Conservation (phyloP, 2,888 invertebrate genomes). For the Dorcus hopei region DNA sequence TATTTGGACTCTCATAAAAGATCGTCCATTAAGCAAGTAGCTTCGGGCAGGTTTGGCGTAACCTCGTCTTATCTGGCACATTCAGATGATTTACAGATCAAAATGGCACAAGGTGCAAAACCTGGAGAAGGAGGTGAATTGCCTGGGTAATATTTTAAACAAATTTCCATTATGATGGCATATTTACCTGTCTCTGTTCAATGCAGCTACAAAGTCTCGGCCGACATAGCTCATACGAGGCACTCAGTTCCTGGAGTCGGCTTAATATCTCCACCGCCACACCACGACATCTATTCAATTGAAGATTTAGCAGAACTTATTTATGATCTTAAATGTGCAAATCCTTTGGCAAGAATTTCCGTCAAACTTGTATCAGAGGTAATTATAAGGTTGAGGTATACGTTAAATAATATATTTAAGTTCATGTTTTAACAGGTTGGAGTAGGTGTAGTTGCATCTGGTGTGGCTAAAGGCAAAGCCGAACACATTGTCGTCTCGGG, state of each 20-base stretch:
- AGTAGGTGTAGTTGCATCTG: slow-evolving; percentile 98
- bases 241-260: slow-evolving; percentile 97
- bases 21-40: slow-evolving; percentile 98
- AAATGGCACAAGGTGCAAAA: slow-evolving; percentile 99
- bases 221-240: slow-evolving; percentile 91
- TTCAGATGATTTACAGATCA: slow-evolving; percentile 97
- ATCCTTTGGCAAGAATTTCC: slow-evolving; percentile 91
- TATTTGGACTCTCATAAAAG: slow-evolving; percentile 74
- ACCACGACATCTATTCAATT: slow-evolving; percentile 99
- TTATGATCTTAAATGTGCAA: slow-evolving; percentile 96
- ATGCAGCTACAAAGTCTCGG: slow-evolving; percentile 73
- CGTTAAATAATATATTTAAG: neutral
- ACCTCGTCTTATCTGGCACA: slow-evolving; percentile 96
- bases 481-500: slow-evolving; percentile 99
- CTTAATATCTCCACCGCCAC: slow-evolving; percentile 97
- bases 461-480: slow-evolving; percentile 98
- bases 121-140: slow-evolving; percentile 98
- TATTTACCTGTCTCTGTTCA: neutral
- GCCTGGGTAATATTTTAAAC: slow-evolving; percentile 57
- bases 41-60: slow-evolving; percentile 97
- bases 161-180: neutral
- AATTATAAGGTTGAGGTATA: neutral
- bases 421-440: slow-evolving; percentile 60
- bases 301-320: slow-evolving; percentile 98
- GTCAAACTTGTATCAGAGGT: slow-evolving; percentile 95